Evolutionary conservation across 2,113 vertebrate species (phyloP).

Genomic region (Antechinus stuartii): DNA sequence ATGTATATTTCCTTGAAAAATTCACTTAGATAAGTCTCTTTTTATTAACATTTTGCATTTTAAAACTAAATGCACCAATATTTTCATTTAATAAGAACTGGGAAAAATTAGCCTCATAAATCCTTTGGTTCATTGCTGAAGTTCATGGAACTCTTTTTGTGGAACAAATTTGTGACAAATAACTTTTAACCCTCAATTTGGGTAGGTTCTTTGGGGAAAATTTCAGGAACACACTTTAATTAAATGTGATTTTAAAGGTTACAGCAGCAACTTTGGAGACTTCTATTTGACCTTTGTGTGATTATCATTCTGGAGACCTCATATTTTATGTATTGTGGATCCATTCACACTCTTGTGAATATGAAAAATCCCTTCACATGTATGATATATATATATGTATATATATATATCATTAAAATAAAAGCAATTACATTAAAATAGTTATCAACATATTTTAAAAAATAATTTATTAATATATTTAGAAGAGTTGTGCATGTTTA

Average conservation of each 20-base stretch:
- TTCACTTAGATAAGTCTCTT: background rate
- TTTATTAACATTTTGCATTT: conserved; percentile 12
- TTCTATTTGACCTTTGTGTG: background rate
- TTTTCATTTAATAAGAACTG: background rate
- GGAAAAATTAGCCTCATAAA: background rate
- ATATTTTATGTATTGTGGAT: background rate
- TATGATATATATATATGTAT: too few relatives aligned
- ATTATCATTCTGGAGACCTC: background rate
- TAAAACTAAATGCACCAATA: background rate
- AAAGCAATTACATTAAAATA: background rate
- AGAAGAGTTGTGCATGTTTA: too few relatives aligned
- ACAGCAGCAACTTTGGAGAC: background rate
- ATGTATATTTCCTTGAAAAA: background rate
- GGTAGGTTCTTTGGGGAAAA: background rate
- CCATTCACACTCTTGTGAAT: background rate
- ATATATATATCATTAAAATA: background rate
- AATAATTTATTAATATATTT: background rate
- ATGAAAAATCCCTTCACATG: background rate
- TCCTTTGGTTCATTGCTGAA: background rate
- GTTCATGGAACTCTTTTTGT: background rate
- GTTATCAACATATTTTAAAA: background rate
- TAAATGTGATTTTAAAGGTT: background rate
- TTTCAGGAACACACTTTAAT: background rate
- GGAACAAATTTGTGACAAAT: background rate
- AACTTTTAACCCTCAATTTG: background rate